phyloP scores from a whole-genome alignment of 2,888 invertebrate genomes.

The Lasioglossum oenotherae region DNA sequence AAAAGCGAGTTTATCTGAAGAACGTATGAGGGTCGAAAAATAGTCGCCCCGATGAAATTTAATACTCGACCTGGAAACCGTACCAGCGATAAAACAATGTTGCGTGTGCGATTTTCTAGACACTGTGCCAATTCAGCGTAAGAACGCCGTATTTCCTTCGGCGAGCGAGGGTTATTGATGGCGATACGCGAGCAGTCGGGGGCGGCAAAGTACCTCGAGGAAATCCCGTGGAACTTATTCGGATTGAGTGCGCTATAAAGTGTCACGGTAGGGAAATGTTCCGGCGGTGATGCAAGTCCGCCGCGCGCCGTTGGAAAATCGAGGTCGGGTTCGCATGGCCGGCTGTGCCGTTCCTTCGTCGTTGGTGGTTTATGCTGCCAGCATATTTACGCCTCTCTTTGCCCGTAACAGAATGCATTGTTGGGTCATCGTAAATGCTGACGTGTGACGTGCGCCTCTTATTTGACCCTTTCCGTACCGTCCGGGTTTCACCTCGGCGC shows the following conservation, averaged over 20 bases:
- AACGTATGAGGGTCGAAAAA: background rate
- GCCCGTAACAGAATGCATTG: conserved; percentile 68
- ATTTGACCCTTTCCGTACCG: conserved; percentile 40
- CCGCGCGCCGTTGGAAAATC: conserved; percentile 61
- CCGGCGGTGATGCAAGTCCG: conserved; percentile 54
- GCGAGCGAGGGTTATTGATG: conserved; percentile 13
- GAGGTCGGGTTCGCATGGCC: conserved; percentile 64
- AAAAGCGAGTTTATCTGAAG: background rate
- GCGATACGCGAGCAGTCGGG: conserved; percentile 17
- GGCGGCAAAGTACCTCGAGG: conserved; percentile 38
- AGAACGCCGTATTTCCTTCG: conserved; percentile 1
- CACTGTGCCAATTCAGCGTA: conserved; percentile 7
- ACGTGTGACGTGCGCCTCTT: conserved; percentile 58
- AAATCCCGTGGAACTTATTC: conserved; percentile 57
- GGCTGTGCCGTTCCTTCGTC: conserved; percentile 67
- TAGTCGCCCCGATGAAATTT: background rate
- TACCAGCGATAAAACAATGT: background rate
- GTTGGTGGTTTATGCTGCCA: conserved; percentile 72
- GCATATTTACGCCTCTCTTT: conserved; percentile 73
- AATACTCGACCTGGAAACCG: background rate
- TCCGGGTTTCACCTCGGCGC: conserved; percentile 44
- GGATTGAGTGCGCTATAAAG: conserved; percentile 54
- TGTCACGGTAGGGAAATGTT: conserved; percentile 56
- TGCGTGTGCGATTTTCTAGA: background rate
- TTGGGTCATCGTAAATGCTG: conserved; percentile 63